Base-by-base conservation (phyloP, 2,797 vertebrate genomes). In the Peromyscus nudipes region DNA sequence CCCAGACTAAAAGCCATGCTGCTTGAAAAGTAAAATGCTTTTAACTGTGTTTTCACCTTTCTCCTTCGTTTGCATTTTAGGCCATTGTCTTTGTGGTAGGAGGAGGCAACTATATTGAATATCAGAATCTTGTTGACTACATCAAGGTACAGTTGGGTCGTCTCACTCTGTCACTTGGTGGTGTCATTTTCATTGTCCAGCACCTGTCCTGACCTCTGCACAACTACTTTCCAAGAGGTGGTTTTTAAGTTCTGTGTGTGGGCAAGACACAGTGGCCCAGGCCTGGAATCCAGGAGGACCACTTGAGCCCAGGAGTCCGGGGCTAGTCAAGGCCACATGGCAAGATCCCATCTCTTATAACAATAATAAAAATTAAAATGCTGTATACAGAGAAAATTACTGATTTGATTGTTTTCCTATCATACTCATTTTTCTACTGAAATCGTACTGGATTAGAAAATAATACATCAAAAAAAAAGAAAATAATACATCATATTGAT, bases 71-170 rank as follows among this genome's bases (percentile, higher is more conserved):
- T 98, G 76, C 31, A 89, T 98, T 98, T 97, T 97, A 99, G 99
- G 99, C 99, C 6, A 99, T 99, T 89, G 99, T 99, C 81, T 99
- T 99, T 95, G 99, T 99, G 84, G 99, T 99, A 10, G 99, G 99
- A 98, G 99, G 99, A 94, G 99, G 99, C 97, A 99, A 99, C 98
- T 99, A 99, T 97, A 99, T 99, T 82, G 99, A 99, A 97, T 99
- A 99, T 98, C 99, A 99, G 98, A 99, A 99, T 98, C 99, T 99
- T 96, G 99, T 99, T 94, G 99, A 99, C 98, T 99, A 99, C 95
- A 97, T 99, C 96, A 99, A 99, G 99, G 99, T 99, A 99, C 40
- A 17, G 81, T 94, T 96, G 69, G 71, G 62, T 8, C 55, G 55
- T 64, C 84, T 60, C 92, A 81, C 71, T 96, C 67, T 96, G 21